Evolutionary conservation across 2,797 vertebrate genomes (phyloP).

Genomic region (Chelmon rostratus): DNA sequence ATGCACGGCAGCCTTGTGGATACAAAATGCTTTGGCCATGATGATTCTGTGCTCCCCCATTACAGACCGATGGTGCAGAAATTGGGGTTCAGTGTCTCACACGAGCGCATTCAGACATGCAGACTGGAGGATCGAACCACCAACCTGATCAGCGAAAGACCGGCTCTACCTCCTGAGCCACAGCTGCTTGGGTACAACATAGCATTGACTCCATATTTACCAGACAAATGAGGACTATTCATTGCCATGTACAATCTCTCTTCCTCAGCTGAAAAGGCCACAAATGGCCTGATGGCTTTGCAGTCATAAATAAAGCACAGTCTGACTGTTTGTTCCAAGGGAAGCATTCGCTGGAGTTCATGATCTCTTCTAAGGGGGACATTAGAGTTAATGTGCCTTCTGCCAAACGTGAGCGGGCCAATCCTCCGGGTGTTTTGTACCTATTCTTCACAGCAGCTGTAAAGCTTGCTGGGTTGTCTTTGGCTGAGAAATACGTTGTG

Average conservation of each 20-base stretch:
- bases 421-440: conserved; percentile 61
- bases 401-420: conserved; percentile 53
- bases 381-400: conserved; percentile 57
- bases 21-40: no score
- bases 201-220: conserved; percentile 29
- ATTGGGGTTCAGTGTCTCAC: no score
- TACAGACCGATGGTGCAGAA: no score
- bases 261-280: conserved; percentile 77
- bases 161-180: no score
- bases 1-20: no score
- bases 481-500: conserved; percentile 75
- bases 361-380: conserved; percentile 69
- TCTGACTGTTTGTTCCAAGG: conserved; percentile 67
- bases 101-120: no score
- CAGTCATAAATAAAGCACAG: conserved; percentile 76
- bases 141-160: no score
- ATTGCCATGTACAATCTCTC: conserved; percentile 64
- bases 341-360: conserved; percentile 68
- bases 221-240: conserved; percentile 50
- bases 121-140: no score
- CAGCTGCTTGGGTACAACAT: conserved; percentile 15
- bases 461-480: conserved; percentile 75
- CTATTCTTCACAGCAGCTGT: conserved; percentile 80
- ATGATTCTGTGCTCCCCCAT: no score
- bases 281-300: conserved; percentile 71